phyloP scores from a whole-genome alignment of 2,797 vertebrate species.

The Squalus acanthias region DNA sequence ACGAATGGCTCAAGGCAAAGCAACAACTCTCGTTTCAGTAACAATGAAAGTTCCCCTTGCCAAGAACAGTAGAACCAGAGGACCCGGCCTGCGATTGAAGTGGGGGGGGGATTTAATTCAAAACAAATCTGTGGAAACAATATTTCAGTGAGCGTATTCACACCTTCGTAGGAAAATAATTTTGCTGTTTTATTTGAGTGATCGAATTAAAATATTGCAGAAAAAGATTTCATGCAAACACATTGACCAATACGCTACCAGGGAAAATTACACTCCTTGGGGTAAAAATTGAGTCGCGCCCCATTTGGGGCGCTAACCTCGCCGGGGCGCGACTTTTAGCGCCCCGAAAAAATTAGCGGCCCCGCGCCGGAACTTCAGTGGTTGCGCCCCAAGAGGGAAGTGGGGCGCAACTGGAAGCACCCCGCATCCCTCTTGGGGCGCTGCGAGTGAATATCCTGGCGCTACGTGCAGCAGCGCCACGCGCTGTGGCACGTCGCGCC shows the following conservation, averaged over 20 bases:
- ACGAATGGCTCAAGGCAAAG: not conserved
- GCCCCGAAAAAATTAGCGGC: no score
- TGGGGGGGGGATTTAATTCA: not conserved
- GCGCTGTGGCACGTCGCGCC: no score
- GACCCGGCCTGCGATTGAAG: not conserved
- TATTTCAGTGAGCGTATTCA: not conserved
- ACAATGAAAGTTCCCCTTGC: not conserved
- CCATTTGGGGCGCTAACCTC: no score
- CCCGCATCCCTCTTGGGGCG: no score
- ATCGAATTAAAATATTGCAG: not conserved
- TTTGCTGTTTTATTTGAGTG: not conserved
- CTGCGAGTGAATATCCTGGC: no score
- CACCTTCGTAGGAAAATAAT: not conserved
- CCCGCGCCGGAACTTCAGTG: no score
- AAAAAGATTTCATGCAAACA: not conserved
- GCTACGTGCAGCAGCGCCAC: no score
- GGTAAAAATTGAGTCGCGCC: no score
- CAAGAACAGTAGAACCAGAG: not conserved
- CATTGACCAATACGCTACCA: not conserved
- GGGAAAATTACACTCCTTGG: not conserved
- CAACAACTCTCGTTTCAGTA: not conserved
- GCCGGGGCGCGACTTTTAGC: no score
- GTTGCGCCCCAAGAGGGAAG: no score
- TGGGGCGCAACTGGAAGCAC: no score
- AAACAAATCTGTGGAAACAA: not conserved